Evolutionary conservation across 2,888 invertebrate genomes (phyloP), one percentile per base, ranked within the genome.

Genomic region (Rugalucina vietnamica): DNA sequence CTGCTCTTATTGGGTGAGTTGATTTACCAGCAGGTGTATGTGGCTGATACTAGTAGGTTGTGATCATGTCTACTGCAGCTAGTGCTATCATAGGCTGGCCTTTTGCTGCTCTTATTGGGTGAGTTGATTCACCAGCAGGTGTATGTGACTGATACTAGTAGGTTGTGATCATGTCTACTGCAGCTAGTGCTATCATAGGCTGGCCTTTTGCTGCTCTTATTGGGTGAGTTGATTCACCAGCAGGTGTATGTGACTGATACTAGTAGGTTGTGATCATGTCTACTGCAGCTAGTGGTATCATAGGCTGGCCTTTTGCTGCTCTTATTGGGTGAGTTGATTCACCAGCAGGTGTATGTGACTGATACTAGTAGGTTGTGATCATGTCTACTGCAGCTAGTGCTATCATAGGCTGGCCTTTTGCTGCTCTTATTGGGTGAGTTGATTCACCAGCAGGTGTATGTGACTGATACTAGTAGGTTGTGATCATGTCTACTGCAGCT

Each of bases 171-270:
- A 96, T 98, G 92, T 96, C 97, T 43, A 97, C 97, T 0, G 99
- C 99, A 0, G 96, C 97, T 43, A 97, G 98, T 39, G 96, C 98
- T 27, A 94, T 97, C 91, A 90, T 97, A 95, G 98, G 99, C 88
- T 99, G 99, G 99, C 99, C 99, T 0, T 99, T 99, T 96, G 98
- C 98, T 82, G 99, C 97, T 0, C 95, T 99, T n/a, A 96, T 99
- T 29, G 99, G 99, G 96, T 95, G 88, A 85, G 91, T 85, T n/a
- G n/a, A n/a, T n/a, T n/a, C n/a, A n/a, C n/a, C n/a, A n/a, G n/a
- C n/a, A n/a, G n/a, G n/a, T n/a, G n/a, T n/a, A n/a, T n/a, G n/a
- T n/a, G n/a, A n/a, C n/a, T n/a, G n/a, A n/a, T n/a, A n/a, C n/a
- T n/a, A n/a, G n/a, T n/a, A 97, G 86, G 94, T 97, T 34, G 97